Base-by-base conservation (phyloP, 2,888 invertebrate genomes). In the Willowsia nigromaculata region DNA sequence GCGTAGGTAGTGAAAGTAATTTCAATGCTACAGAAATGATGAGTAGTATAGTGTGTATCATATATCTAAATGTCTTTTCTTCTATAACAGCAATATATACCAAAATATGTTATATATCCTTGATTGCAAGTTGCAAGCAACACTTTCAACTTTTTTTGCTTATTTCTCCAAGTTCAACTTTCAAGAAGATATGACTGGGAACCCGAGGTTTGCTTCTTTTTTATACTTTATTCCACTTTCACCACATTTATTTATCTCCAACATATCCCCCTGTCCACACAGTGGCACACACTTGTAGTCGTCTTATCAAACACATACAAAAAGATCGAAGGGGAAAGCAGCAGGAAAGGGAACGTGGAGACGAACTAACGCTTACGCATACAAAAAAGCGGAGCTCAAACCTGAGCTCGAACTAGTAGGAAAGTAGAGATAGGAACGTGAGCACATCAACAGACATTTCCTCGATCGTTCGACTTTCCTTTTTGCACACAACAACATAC, bases 361-460 rank as follows among this genome's bases (percentile, higher is more conserved):
- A 33, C 37, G 25, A 7, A 30, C 62, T 22, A 27, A 62, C 74
- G 7, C 15, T 30, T 40, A 83, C 74, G 88, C 88, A 88, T 88
- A 88, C 83, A 76, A 88, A 88, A 88, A 82, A 83, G 88, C 7
- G 0, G 65, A 76, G 83, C 76, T 53, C 76, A 62, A 76, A 47
- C 56, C 74, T 15, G 43, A 76, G 37, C 43, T 27, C 18, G 27
- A 62, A 43, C 50, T 83, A 88, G 88, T 88, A 88, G 88, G 88
- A 88, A 88, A 88, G 88, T 88, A 88, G 88, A 88, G 88, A 88
- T 88, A 88, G 88, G 50, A 82, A 83, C 50, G 88, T 76, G 88
- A 82, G 62, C 83, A 88, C 88, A 76, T 76, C 40, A 68, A 27
- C 27, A 68, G 62, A 47, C 43, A 27, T 74, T 74, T 74, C 71